Percentiles rank a stretch among this genome's conserved stretches.
Conservation (phyloP, 2,113 vertebrate genomes). For the Ondatra zibethicus region DNA sequence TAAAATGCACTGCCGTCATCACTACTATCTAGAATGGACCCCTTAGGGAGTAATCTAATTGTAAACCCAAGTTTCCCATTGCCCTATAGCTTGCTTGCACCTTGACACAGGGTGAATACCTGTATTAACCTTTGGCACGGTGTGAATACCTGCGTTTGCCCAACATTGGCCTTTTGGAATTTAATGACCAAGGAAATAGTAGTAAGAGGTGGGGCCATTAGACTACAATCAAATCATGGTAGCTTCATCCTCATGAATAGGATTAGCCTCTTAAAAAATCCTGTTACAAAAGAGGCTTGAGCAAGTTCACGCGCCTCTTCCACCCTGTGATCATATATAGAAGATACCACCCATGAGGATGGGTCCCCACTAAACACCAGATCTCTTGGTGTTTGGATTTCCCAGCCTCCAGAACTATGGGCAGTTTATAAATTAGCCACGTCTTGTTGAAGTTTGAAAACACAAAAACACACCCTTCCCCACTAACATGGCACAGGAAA, state of each 20-base stretch:
- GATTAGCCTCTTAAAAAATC: neutral
- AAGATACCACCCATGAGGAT: neutral
- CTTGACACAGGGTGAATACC: neutral
- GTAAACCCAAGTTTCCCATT: neutral
- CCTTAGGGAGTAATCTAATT: neutral
- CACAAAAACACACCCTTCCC: neutral
- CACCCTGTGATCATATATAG: neutral
- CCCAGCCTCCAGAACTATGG: neutral
- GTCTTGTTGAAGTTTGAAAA: neutral
- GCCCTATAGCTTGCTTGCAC: neutral
- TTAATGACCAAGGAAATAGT: neutral
- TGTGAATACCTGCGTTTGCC: neutral
- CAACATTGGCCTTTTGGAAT: neutral
- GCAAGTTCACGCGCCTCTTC: neutral
- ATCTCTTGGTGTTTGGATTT: neutral
- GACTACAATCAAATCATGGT: neutral
- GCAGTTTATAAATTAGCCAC: neutral
- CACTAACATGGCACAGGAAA: neutral
- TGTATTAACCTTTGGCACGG: neutral
- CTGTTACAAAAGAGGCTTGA: neutral
- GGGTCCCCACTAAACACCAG: neutral
- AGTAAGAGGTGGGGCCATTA: neutral
- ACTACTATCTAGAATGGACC: neutral
- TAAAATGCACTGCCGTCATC: neutral
- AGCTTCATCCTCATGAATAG: neutral